phyloP scores from a whole-genome alignment of 2,113 vertebrate species.

The Pelecanoides urinatrix region DNA sequence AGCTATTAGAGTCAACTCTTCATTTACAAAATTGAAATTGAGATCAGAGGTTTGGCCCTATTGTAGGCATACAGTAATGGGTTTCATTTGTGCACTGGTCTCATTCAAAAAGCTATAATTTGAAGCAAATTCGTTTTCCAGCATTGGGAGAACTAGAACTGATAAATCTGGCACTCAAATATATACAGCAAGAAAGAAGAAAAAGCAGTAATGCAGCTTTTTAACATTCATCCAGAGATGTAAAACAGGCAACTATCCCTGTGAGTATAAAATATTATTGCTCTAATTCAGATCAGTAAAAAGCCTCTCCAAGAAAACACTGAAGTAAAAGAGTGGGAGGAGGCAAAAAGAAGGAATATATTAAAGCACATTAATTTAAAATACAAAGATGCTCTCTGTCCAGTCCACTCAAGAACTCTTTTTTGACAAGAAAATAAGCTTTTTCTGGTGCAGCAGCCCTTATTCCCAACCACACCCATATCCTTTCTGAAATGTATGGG shows the following conservation, averaged over 20 bases:
- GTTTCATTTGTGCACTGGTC: slow-evolving; percentile 29
- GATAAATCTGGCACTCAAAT: slow-evolving; percentile 39
- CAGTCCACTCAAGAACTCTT: neutral
- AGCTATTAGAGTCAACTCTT: slow-evolving; percentile 1
- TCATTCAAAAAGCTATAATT: slow-evolving; percentile 29
- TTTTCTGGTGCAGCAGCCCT: neutral
- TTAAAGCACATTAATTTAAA: neutral
- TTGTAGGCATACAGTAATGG: neutral
- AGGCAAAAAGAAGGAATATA: neutral
- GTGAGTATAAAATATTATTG: slow-evolving; percentile 12
- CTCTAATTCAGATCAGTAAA: slow-evolving; percentile 23
- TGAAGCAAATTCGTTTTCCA: slow-evolving; percentile 43
- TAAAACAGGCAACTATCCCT: slow-evolving; percentile 21
- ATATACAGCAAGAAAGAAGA: neutral
- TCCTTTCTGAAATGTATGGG: neutral
- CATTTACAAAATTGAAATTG: neutral
- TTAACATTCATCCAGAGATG: slow-evolving; percentile 12
- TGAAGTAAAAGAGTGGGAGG: neutral
- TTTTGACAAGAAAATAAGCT: neutral
- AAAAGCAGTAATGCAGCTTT: neutral
- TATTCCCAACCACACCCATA: neutral
- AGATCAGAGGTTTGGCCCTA: slow-evolving; percentile 52
- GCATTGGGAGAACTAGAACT: neutral
- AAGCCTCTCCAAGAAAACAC: neutral
- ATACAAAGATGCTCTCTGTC: neutral